phyloP scores from a whole-genome alignment of 2,113 vertebrate species.

The Malurus cyaneus region DNA sequence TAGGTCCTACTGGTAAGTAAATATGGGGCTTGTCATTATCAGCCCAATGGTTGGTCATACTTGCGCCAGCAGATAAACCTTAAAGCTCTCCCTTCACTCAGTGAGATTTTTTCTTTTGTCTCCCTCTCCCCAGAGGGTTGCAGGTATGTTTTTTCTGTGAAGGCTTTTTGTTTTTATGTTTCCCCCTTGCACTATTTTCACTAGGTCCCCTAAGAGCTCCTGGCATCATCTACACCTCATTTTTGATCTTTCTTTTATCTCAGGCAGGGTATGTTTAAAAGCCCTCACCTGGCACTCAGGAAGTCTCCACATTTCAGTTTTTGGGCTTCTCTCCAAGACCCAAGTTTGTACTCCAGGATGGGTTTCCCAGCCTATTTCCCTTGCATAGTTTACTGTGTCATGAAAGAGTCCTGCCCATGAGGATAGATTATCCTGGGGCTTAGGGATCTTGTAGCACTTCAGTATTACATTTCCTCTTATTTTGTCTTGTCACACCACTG shows the following conservation, averaged over 20 bases:
- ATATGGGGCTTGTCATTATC: neutral
- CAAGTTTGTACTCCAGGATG: neutral
- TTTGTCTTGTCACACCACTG: neutral
- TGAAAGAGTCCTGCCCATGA: neutral
- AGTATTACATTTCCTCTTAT: neutral
- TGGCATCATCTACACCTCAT: rapidly evolving
- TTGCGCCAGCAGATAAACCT: neutral
- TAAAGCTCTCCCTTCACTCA: neutral
- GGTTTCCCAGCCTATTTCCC: neutral
- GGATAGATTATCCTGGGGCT: neutral
- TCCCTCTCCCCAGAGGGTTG: neutral
- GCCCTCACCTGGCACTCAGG: neutral
- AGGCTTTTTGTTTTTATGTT: neutral
- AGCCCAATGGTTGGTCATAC: neutral
- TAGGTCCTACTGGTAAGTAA: neutral
- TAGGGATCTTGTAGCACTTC: neutral
- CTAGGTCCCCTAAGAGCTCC: neutral
- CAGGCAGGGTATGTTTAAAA: neutral
- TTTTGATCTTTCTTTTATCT: neutral
- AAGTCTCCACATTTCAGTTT: neutral
- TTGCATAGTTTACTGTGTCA: neutral
- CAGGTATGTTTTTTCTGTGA: neutral
- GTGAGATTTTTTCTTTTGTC: neutral
- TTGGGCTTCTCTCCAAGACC: neutral
- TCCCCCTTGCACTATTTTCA: neutral